These are phyloP conservation scores for Ostrea denselamellosa DNA, from an alignment of 1,140 invertebrate species.

Conservation along the genomic window DNA sequence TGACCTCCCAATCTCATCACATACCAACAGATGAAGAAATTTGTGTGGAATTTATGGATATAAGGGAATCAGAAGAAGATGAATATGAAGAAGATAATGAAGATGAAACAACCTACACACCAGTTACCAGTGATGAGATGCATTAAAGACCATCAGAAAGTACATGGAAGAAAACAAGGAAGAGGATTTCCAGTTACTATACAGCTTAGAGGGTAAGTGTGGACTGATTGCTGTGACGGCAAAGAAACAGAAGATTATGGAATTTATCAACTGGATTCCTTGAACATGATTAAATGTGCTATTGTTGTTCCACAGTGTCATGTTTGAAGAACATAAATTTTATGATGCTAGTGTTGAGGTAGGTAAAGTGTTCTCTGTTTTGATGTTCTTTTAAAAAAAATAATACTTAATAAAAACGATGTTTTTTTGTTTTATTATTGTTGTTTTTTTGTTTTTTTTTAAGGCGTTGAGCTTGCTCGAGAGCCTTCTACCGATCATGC, in stretches of 20 bases:
- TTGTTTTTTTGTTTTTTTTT: too few species aligned
- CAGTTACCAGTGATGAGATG: not conserved
- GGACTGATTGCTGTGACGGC: not conserved
- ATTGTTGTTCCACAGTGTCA: too few species aligned
- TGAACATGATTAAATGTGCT: too few species aligned
- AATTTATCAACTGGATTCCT: too few species aligned
- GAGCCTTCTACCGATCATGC: too few species aligned
- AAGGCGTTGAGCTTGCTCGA: too few species aligned
- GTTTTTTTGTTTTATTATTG: too few species aligned
- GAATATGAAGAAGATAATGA: not conserved
- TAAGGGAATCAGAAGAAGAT: not conserved
- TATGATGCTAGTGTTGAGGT: too few species aligned
- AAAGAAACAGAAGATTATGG: not conserved
- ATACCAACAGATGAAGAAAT: constrained; percentile 12
- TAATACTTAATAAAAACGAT: too few species aligned
- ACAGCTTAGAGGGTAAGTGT: not conserved
- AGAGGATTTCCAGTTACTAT: not conserved
- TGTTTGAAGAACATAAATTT: too few species aligned
- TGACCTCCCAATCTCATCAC: not conserved
- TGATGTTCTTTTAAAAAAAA: too few species aligned
- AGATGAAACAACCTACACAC: not conserved
- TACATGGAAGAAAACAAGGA: not conserved
- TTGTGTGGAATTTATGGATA: not conserved
- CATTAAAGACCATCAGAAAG: not conserved
- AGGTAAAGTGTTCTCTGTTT: too few species aligned